Conservation (phyloP, 2,888 invertebrate genomes). For the Polydrusus pterygomalis region DNA sequence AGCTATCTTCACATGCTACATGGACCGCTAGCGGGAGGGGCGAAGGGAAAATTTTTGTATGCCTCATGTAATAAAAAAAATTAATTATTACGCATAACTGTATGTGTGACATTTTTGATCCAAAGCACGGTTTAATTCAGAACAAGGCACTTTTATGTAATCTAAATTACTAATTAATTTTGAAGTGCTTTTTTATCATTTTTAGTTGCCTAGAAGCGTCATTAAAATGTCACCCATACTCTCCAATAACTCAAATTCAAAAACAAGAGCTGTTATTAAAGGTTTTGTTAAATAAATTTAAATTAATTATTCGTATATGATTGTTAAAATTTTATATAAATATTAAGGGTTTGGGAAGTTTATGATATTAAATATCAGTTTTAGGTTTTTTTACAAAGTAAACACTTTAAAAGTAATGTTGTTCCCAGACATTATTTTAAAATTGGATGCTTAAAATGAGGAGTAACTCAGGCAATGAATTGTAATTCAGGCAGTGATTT, state of each 20-base stretch:
- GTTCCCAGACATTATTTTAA: conserved; percentile 68
- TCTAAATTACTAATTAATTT: conserved; percentile 25
- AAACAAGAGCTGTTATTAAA: conserved; percentile 45
- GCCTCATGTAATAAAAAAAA: conserved; percentile 68
- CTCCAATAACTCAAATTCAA: conserved; percentile 54
- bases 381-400: conserved; percentile 11
- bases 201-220: conserved; percentile 49
- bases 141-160: conserved; percentile 33
- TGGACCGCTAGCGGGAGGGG: conserved; percentile 72
- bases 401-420: conserved; percentile 60
- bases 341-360: conserved; percentile 68
- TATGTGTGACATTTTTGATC: conserved; percentile 66
- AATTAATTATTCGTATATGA: conserved; percentile 65
- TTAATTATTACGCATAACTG: conserved; percentile 63
- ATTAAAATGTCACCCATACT: conserved; percentile 70
- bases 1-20: conserved; percentile 73
- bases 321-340: conserved; percentile 71
- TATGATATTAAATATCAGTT: conserved; percentile 57
- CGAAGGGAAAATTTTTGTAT: conserved; percentile 71
- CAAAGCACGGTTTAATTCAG: conserved; percentile 26
- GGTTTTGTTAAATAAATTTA: conserved; percentile 59
- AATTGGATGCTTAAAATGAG: conserved; percentile 27
- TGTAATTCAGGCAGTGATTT: conserved; percentile 13
- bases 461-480: conserved; percentile 26
- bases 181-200: conserved; percentile 52